A percentile compares a stretch with the other conserved stretches of the same genome.
phyloP scores from a whole-genome alignment of 2,113 vertebrate genomes.

The Chaetops frenatus region DNA sequence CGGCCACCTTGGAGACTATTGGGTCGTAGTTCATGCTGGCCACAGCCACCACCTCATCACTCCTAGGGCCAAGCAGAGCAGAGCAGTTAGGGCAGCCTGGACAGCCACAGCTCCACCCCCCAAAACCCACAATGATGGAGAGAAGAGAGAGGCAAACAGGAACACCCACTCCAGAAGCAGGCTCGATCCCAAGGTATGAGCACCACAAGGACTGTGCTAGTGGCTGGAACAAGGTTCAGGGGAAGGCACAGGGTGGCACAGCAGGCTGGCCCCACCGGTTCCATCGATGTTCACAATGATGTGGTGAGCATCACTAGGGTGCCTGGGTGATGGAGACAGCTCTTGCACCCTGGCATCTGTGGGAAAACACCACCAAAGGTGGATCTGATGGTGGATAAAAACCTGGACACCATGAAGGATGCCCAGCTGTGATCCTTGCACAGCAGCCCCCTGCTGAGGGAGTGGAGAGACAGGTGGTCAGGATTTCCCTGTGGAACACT shows the following conservation, averaged over 20 bases:
- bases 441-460: background rate
- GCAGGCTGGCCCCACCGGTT: background rate
- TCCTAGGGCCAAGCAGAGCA: conserved; percentile 67
- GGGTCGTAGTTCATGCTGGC: conserved; percentile 99
- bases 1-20: conserved; percentile 93
- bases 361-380: background rate
- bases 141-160: background rate
- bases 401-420: background rate
- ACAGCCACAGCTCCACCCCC: background rate
- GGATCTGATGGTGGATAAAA: background rate
- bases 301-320: background rate
- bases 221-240: background rate
- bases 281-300: accelerated
- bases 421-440: background rate
- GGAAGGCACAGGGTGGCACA: background rate
- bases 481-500: background rate
- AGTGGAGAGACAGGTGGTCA: background rate
- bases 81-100: background rate
- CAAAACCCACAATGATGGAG: background rate
- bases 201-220: background rate
- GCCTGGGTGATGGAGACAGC: background rate
- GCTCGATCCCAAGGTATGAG: background rate
- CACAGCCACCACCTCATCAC: conserved; percentile 93
- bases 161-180: background rate
- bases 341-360: background rate